Base-by-base conservation (phyloP, 2,888 invertebrate genomes). In the Drosophila kanekoi region DNA sequence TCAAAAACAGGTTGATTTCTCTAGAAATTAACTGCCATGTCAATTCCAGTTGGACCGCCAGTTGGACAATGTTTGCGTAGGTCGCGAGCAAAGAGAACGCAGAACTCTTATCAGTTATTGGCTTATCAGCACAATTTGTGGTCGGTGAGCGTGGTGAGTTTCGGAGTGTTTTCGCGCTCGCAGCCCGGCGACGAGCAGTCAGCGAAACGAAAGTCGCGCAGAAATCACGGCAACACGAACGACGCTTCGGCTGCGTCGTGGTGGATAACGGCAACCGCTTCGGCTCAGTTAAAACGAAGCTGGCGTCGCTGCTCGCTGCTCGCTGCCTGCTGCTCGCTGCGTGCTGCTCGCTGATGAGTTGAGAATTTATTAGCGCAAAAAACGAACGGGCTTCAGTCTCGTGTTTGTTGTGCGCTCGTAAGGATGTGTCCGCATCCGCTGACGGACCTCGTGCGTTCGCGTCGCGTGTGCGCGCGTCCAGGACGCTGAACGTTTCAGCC, bases 361-460 rank as follows among this genome's bases (percentile, higher is more conserved):
- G 75, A 73, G 73, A 81, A 85, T 82, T 84, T 79, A 81, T 87
- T 86, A 78, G 79, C 70, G 88, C 80, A 83, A 90, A 79, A 84
- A 89, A 86, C 89, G 87, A 89, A 82, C 58, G 84, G 60, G 73
- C 65, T 84, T 91, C 88, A 92, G 91, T 91, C 90, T 91, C 91
- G 91, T 92, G 91, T 92, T 91, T 89, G 87, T 88, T 85, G 90
- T 90, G 89, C 90, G 90, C 91, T 90, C 89, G 91, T 91, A 81
- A 91, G 90, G 91, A 91, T 91, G 92, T 91, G 83, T 85, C 83
- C 89, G 87, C 88, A 77, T 72, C 73, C 87, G 89, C 65, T 77
- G 89, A 72, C 77, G 88, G 83, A 83, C 84, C 72, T 74, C 87
- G 78, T 79, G 84, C 80, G 87, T 81, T 87, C 79, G 88, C 80